Base-by-base conservation (phyloP, 2,797 vertebrate species). In the Artibeus jamaicensis region DNA sequence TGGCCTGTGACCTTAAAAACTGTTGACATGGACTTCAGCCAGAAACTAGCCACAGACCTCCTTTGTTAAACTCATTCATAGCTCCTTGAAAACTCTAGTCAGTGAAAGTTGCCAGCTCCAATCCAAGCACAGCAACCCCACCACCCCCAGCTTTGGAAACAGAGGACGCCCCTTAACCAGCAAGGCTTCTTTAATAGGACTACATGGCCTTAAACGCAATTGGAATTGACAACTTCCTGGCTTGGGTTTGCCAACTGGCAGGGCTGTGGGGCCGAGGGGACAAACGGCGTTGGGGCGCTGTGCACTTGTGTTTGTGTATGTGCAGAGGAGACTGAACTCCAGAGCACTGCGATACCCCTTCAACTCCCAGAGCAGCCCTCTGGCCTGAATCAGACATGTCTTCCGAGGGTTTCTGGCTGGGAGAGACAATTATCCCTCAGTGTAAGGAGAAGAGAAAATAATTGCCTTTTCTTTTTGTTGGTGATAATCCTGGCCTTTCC, bases 11-110 rank as follows among this genome's bases (percentile, higher is more conserved):
- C 99, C 99, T 99, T 96, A 98, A 98, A 99, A 99, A 99, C 99
- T 99, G 99, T 99, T 99, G 99, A 99, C 99, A 99, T 99, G 99
- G 99, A 99, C 99, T 99, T 98, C 97, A 98, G 99, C 99, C 99
- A 99, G 99, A 98, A 99, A 99, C 99, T 99, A 98, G 99, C 99
- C 99, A 99, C 99, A 99, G 99, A 99, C 99, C 98, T 98, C 99
- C 99, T 99, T 99, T 99, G 99, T 99, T 99, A 99, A 99, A 99
- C 99, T 99, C 99, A 99, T 99, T 99, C 99, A 99, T 99, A 99
- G 99, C 99, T 99, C 99, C 99, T 99, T 99, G 99, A 99, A 99
- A 99, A 99, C 99, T 99, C 98, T 96, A 98, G 97, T 98, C 99
- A 98, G 99, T 99, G 99, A 98, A 99, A 99, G 99, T 99, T 99